These are phyloP conservation scores for Oscheius onirici DNA, from an alignment of 2,888 invertebrate species.

Conservation along the genomic window DNA sequence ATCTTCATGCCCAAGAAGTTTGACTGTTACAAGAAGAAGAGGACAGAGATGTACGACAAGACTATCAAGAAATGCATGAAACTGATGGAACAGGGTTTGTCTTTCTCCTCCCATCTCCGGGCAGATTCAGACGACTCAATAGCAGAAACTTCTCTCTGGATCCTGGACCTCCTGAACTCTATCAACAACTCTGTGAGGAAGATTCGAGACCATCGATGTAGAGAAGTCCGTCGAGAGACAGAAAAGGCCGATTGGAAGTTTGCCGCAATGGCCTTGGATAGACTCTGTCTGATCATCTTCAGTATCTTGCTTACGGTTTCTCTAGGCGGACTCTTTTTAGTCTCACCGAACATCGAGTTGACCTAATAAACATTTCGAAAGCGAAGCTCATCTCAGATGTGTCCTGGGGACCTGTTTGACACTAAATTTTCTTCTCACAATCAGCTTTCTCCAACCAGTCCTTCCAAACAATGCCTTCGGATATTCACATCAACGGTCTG, in stretches of 20 bases:
- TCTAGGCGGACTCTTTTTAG: constrained; percentile 19
- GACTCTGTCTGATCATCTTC: constrained; percentile 51
- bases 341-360: constrained; percentile 24
- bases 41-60: constrained; percentile 11
- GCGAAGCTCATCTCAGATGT: no score
- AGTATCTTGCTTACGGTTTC: constrained; percentile 39
- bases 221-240: constrained; percentile 1
- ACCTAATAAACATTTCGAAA: background rate
- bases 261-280: constrained; percentile 58
- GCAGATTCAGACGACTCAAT: background rate
- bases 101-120: background rate
- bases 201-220: background rate
- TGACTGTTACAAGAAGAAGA: constrained; percentile 17
- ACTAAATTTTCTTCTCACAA: no score
- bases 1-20: constrained; percentile 20
- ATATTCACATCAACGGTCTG: no score
- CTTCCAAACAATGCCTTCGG: background rate
- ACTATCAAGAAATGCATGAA: constrained; percentile 19
- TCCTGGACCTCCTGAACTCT: constrained; percentile 13
- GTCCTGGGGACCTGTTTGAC: background rate
- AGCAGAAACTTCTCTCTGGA: constrained; percentile 11
- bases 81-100: background rate
- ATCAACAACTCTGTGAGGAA: constrained; percentile 19
- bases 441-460: background rate
- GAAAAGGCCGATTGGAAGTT: constrained; percentile 59